These are phyloP conservation scores for Xylocopa sonorina DNA, from an alignment of 1,140 invertebrate species.

Conservation along the genomic window DNA sequence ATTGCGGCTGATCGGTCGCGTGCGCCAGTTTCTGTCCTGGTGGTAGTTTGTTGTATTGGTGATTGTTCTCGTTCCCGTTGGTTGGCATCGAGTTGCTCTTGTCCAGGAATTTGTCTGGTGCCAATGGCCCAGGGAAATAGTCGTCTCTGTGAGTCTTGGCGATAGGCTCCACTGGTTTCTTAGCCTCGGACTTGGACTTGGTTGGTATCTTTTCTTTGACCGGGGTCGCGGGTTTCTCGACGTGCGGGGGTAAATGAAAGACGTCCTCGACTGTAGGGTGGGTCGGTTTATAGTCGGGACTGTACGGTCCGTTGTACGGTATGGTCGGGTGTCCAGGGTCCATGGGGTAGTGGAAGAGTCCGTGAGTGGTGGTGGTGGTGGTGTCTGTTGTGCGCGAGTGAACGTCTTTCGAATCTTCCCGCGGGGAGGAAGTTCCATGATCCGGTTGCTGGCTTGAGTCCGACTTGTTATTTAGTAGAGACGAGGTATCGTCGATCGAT, in stretches of 20 bases:
- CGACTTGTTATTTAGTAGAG: constrained; percentile 70
- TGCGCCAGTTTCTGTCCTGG: constrained; percentile 47
- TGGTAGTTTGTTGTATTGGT: constrained; percentile 64
- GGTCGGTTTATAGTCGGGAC: constrained; percentile 78
- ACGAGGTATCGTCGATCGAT: constrained; percentile 63
- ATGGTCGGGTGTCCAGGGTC: constrained; percentile 77
- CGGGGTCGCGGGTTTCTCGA: constrained; percentile 65
- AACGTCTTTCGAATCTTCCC: constrained; percentile 51
- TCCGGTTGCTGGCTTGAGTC: constrained; percentile 65
- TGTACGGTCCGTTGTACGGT: constrained; percentile 80
- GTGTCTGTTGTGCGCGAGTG: constrained; percentile 28
- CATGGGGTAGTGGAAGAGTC: constrained; percentile 77
- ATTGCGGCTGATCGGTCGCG: constrained; percentile 71
- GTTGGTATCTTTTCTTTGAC: constrained; percentile 69
- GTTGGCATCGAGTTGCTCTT: constrained; percentile 20
- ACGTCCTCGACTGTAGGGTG: constrained; percentile 74
- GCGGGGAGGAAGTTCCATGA: constrained; percentile 38
- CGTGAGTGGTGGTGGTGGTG: constrained; percentile 42
- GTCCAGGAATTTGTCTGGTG: constrained; percentile 71
- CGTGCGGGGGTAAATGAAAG: constrained; percentile 71
- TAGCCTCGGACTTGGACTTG: constrained; percentile 69
- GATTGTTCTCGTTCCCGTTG: constrained; percentile 39
- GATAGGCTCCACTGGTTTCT: constrained; percentile 75
- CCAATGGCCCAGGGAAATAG: constrained; percentile 75
- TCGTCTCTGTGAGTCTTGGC: constrained; percentile 70